Percentiles rank a stretch among this genome's conserved stretches.
Evolutionary conservation across 2,113 vertebrate genomes (phyloP).

Genomic region (Leucoraja erinaceus): DNA sequence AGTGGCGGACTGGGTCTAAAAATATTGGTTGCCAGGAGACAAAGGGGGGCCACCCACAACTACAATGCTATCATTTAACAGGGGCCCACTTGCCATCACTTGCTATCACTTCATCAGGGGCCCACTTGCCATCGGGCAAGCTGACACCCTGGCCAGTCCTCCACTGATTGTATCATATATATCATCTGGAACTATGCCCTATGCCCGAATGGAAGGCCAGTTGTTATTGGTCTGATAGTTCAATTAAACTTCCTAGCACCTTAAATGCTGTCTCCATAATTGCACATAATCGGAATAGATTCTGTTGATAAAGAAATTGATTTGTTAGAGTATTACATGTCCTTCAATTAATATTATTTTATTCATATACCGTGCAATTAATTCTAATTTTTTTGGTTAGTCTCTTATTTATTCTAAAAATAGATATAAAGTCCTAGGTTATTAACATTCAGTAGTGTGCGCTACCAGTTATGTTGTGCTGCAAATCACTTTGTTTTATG

Average conservation of each 20-base stretch:
- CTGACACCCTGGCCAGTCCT: too few species aligned
- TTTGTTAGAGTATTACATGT: conserved; percentile 29
- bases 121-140: too few species aligned
- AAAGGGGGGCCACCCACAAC: too few species aligned
- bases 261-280: background rate
- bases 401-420: conserved; percentile 34
- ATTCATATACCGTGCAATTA: conserved; percentile 45
- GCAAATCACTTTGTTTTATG: conserved; percentile 32
- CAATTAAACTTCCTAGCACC: background rate
- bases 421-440: background rate
- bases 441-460: conserved; percentile 17
- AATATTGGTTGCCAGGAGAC: too few species aligned
- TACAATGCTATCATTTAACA: too few species aligned
- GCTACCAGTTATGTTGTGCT: background rate
- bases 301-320: background rate
- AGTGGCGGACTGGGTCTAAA: too few species aligned
- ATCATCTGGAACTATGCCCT: conserved; percentile 45
- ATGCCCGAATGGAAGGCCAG: background rate
- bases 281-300: conserved; percentile 7
- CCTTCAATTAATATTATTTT: background rate
- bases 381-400: background rate
- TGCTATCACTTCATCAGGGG: too few species aligned
- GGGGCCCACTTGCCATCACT: too few species aligned
- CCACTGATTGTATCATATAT: conserved; percentile 62
- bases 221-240: background rate